Evolutionary conservation across 2,797 vertebrate genomes (phyloP).

Genomic region (Rhincodon typus): DNA sequence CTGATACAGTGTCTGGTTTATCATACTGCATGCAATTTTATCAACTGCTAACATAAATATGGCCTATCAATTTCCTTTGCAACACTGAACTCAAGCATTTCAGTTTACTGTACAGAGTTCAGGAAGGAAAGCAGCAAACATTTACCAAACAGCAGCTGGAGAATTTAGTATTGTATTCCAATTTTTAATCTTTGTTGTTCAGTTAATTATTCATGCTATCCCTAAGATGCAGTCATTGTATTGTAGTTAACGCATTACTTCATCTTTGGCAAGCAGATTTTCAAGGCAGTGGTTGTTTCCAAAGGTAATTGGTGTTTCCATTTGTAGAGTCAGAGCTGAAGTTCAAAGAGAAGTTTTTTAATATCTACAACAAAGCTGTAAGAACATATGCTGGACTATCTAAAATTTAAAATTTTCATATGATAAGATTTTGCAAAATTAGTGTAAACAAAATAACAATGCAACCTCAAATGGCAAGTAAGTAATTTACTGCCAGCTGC

Average conservation of each 20-base stretch:
- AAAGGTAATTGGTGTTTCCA: not conserved
- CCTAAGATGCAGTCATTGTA: not conserved
- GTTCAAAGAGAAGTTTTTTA: not conserved
- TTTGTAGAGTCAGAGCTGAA: not conserved
- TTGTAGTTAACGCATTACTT: slow-evolving; percentile 4
- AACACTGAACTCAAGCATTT: not conserved
- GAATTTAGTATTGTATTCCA: slow-evolving; percentile 8
- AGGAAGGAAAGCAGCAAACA: not conserved
- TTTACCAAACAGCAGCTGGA: not conserved
- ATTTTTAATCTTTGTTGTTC: not conserved
- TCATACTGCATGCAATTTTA: not conserved
- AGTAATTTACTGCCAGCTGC: not conserved
- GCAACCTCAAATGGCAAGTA: not conserved
- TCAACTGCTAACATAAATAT: not conserved
- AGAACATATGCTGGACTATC: not conserved
- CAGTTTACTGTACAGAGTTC: not conserved
- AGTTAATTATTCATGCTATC: slow-evolving; percentile 23
- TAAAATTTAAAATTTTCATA: not conserved
- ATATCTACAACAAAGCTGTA: not conserved
- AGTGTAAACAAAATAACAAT: not conserved
- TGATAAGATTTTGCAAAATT: not conserved
- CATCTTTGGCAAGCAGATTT: not conserved
- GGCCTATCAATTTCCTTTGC: not conserved
- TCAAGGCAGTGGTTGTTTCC: not conserved
- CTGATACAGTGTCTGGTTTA: not conserved